Conservation (phyloP, 2,113 vertebrate genomes). For the Sphyrna mokarran region DNA sequence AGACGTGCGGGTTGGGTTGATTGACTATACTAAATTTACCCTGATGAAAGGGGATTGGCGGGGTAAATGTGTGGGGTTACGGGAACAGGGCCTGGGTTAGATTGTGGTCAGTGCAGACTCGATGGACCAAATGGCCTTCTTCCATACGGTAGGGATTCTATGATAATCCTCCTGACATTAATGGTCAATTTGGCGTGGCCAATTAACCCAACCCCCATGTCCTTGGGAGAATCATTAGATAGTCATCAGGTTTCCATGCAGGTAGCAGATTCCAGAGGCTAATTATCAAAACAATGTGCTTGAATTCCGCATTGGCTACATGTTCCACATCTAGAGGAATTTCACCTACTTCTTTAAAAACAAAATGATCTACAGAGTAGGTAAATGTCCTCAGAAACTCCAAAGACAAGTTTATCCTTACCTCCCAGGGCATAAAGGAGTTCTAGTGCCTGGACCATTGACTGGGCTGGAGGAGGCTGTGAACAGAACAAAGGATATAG, state of each 20-base stretch:
- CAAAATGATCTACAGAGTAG: neutral
- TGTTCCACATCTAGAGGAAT: neutral
- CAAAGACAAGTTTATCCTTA: conserved; percentile 49
- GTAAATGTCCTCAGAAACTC: neutral
- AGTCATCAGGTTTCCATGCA: neutral
- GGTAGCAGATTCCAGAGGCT: neutral
- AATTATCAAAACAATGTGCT: neutral
- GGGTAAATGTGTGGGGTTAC: too few species aligned
- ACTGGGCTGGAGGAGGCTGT: conserved; percentile 93
- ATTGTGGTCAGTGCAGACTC: too few species aligned
- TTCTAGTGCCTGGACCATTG: conserved; percentile 95
- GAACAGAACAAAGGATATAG: conserved; percentile 33
- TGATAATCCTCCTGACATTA: too few species aligned
- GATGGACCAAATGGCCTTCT: too few species aligned
- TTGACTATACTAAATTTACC: too few species aligned
- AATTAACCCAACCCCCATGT: too few species aligned
- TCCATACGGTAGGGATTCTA: too few species aligned
- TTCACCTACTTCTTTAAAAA: neutral
- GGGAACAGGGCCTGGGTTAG: too few species aligned
- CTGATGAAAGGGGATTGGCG: too few species aligned
- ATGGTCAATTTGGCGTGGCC: too few species aligned
- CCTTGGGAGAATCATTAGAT: neutral
- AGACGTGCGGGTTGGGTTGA: too few species aligned
- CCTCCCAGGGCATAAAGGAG: conserved; percentile 92
- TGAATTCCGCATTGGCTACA: neutral